These are phyloP conservation scores for Thomomys bottae DNA, from an alignment of 2,113 vertebrate genomes.

Conservation along the genomic window DNA sequence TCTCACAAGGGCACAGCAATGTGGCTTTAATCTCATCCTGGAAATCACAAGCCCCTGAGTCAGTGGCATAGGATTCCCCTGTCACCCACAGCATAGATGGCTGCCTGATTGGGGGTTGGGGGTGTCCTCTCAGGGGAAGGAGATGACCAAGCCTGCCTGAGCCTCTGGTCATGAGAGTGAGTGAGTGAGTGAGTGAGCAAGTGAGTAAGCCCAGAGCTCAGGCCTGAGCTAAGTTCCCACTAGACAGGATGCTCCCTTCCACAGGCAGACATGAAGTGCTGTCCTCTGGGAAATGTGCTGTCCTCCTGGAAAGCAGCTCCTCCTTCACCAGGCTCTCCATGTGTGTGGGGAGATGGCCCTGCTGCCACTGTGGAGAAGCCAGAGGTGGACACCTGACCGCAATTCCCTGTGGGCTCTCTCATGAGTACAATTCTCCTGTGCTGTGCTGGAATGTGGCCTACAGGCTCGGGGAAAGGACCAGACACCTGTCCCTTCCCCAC, in stretches of 20 bases:
- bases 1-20: rapidly evolving
- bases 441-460: background rate
- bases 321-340: background rate
- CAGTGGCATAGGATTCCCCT: rapidly evolving
- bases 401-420: no score
- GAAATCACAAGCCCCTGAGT: rapidly evolving
- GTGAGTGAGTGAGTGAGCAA: background rate
- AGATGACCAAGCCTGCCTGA: no score
- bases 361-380: background rate
- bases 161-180: background rate
- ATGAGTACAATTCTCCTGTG: no score
- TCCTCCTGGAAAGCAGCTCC: background rate
- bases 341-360: background rate
- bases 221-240: background rate
- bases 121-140: background rate
- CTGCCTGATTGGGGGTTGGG: background rate
- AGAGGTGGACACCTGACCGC: background rate
- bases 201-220: background rate
- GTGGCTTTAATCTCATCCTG: background rate
- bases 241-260: no score
- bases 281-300: no score
- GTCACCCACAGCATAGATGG: no score
- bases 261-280: background rate
- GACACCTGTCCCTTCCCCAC: background rate
- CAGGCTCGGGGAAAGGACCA: background rate